Percentiles rank a stretch among this genome's conserved stretches.
phyloP scores from a whole-genome alignment of 1,140 invertebrate genomes.

The Manduca sexta region DNA sequence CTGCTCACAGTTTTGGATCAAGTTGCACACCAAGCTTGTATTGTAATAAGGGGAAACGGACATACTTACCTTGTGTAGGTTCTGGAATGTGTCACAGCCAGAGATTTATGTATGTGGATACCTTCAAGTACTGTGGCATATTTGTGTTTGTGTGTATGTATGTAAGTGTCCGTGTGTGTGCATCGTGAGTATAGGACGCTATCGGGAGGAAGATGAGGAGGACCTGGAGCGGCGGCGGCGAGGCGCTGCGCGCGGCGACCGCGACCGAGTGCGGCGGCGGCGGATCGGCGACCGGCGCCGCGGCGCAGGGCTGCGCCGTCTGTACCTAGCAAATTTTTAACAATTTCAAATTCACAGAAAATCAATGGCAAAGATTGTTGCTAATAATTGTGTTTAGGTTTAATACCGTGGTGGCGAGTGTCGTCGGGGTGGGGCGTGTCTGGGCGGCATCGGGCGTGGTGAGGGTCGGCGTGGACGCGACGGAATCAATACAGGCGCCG shows the following conservation, averaged over 20 bases:
- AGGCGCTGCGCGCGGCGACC: conserved; percentile 76
- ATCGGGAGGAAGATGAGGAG: conserved; percentile 85
- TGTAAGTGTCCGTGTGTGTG: conserved; percentile 9
- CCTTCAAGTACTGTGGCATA: too few species aligned
- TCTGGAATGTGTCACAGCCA: too few species aligned
- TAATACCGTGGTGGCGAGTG: conserved; percentile 73
- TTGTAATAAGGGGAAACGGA: neutral
- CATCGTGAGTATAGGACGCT: conserved; percentile 30
- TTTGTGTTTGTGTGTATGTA: conserved; percentile 9
- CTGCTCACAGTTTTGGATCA: neutral
- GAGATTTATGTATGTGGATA: too few species aligned
- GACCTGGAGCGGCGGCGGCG: conserved; percentile 86
- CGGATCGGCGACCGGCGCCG: conserved; percentile 72
- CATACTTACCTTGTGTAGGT: neutral
- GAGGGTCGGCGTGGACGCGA: conserved; percentile 80
- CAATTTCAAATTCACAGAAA: too few species aligned
- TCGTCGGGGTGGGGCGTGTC: conserved; percentile 75
- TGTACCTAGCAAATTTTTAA: conserved; percentile 62
- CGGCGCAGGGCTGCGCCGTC: conserved; percentile 75
- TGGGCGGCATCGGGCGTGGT: conserved; percentile 75
- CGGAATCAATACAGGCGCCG: conserved; percentile 89
- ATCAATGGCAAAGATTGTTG: neutral
- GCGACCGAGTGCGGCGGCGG: conserved; percentile 75
- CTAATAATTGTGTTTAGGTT: neutral
- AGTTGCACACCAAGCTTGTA: neutral